Evolutionary conservation across 1,140 invertebrate genomes (phyloP).

Genomic region (Homarus americanus): DNA sequence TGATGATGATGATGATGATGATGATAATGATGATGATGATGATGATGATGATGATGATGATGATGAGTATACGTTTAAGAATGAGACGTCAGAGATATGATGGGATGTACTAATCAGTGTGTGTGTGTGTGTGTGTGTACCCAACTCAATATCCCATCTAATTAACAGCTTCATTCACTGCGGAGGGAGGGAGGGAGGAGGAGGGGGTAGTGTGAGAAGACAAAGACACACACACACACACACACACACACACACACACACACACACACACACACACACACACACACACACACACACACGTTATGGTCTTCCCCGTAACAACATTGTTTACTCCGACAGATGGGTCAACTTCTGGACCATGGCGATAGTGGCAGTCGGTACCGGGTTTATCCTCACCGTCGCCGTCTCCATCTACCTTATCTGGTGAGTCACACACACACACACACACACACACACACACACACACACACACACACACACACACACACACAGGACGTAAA

Average conservation of each 20-base stretch:
- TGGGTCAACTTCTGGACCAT: conserved; percentile 51
- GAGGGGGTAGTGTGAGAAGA: neutral
- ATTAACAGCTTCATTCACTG: too few species aligned
- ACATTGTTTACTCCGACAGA: conserved; percentile 10
- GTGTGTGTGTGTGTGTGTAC: too few species aligned
- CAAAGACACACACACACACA: too few species aligned
- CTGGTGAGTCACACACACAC: conserved; percentile 17
- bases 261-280: too few species aligned
- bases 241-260: too few species aligned
- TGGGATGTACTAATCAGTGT: too few species aligned
- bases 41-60: neutral
- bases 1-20: neutral
- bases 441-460: neutral
- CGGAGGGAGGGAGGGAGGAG: neutral
- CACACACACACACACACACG: too few species aligned
- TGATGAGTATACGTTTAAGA: neutral
- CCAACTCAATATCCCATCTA: too few species aligned
- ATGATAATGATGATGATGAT: neutral
- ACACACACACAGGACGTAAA: too few species aligned
- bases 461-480: too few species aligned
- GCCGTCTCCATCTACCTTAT: conserved; percentile 51
- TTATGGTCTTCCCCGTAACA: neutral
- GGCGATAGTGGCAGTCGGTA: conserved; percentile 42
- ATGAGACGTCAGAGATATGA: too few species aligned
- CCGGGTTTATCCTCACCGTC: conserved; percentile 40